Conservation (phyloP, 2,797 vertebrate genomes). For the Alauda arvensis region DNA sequence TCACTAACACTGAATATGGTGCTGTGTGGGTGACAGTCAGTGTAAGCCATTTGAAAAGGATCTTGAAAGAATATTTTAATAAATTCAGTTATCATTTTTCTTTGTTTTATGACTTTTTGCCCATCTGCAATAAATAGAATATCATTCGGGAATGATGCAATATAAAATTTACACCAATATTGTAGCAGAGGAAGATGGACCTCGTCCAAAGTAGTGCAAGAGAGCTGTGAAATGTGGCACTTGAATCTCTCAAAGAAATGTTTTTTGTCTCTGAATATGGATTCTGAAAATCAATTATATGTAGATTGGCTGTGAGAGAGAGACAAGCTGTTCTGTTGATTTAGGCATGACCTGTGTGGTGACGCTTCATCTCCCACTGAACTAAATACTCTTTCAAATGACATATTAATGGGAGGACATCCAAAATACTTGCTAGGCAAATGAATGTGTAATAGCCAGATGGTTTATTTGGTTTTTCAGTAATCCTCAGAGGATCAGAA, state of each 20-base stretch:
- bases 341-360: slow-evolving; percentile 63
- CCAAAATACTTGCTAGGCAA: slow-evolving; percentile 61
- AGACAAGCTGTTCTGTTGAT: slow-evolving; percentile 66
- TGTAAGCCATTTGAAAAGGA: background rate
- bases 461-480: slow-evolving; percentile 65
- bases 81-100: background rate
- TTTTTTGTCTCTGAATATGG: slow-evolving; percentile 27
- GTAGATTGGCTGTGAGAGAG: slow-evolving; percentile 59
- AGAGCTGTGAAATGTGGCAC: slow-evolving; percentile 38
- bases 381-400: slow-evolving; percentile 64
- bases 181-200: background rate
- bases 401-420: slow-evolving; percentile 62
- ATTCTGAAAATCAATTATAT: slow-evolving; percentile 64
- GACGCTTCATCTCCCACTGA: slow-evolving; percentile 56
- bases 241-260: background rate
- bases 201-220: background rate
- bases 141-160: background rate
- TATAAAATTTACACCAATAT: background rate
- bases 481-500: slow-evolving; percentile 53
- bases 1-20: background rate
- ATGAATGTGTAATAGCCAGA: slow-evolving; percentile 58
- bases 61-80: background rate
- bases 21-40: background rate
- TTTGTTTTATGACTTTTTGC: background rate
- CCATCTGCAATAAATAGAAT: background rate